phyloP scores from a whole-genome alignment of 2,888 invertebrate species.

The Unio pictorum region DNA sequence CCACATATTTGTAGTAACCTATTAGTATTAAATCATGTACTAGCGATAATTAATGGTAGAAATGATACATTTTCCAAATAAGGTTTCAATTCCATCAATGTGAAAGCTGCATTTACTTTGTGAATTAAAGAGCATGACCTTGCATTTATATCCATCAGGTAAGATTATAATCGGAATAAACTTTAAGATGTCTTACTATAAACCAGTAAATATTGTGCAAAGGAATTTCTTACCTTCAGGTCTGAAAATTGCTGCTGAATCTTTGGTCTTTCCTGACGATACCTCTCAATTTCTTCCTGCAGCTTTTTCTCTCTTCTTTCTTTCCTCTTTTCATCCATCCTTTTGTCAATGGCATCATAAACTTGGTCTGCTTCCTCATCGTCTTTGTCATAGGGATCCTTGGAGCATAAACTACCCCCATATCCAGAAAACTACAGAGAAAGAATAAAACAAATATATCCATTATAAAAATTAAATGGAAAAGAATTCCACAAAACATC shows the following conservation, averaged over 20 bases:
- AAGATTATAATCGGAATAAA: too few relatives aligned
- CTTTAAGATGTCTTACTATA: too few relatives aligned
- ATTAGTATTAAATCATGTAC: too few relatives aligned
- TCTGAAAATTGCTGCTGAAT: slow-evolving; percentile 99
- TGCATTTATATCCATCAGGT: too few relatives aligned
- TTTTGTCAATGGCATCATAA: slow-evolving; percentile 97
- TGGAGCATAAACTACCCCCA: slow-evolving; percentile 98
- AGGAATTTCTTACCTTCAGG: slow-evolving; percentile 78
- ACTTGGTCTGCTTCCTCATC: slow-evolving; percentile 99
- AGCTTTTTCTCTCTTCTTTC: slow-evolving; percentile 85
- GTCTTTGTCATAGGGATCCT: slow-evolving; percentile 99
- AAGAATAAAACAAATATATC: slow-evolving; percentile 1
- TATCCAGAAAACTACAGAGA: slow-evolving; percentile 89
- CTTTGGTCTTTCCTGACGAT: slow-evolving; percentile 97
- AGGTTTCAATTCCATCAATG: too few relatives aligned
- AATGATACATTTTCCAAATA: too few relatives aligned
- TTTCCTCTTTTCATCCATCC: slow-evolving; percentile 99
- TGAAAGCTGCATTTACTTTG: too few relatives aligned
- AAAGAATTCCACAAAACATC: too few relatives aligned
- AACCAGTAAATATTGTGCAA: too few relatives aligned
- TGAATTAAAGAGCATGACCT: too few relatives aligned
- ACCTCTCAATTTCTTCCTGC: slow-evolving; percentile 88
- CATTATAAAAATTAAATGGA: neutral
- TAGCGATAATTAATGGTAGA: too few relatives aligned
- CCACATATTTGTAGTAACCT: too few relatives aligned